These are phyloP conservation scores for Ceramica pisi DNA, from an alignment of 2,888 invertebrate species.

Conservation along the genomic window DNA sequence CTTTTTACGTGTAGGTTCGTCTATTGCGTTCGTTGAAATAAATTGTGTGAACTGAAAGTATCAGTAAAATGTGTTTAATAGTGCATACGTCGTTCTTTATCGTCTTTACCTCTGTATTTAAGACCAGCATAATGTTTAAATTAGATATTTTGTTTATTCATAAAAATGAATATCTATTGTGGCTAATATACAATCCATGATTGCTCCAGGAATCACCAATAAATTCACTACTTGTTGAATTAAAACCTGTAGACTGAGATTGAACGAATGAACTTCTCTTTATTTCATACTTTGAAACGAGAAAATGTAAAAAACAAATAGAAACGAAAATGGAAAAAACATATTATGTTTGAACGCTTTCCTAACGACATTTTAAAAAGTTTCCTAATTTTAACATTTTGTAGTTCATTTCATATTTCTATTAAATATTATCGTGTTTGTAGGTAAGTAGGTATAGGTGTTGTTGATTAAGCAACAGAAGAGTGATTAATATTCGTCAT, in stretches of 20 bases:
- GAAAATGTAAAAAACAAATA: conserved; percentile 8
- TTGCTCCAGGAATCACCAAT: conserved; percentile 38
- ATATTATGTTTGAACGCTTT: not conserved
- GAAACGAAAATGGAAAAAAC: not conserved
- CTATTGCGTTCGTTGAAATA: conserved; percentile 49
- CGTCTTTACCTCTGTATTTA: conserved; percentile 33
- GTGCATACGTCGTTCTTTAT: conserved; percentile 39
- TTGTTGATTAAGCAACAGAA: not conserved
- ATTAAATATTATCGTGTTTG: not conserved
- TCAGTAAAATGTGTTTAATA: conserved; percentile 46
- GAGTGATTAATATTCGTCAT: not conserved
- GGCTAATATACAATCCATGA: conserved; percentile 38
- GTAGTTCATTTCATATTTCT: not conserved
- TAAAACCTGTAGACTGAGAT: conserved; percentile 38
- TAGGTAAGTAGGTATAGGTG: not conserved
- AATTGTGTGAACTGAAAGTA: conserved; percentile 48
- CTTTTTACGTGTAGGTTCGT: conserved; percentile 49
- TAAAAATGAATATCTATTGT: conserved; percentile 46
- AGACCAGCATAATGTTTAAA: conserved; percentile 37
- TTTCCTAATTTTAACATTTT: not conserved
- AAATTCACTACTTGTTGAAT: conserved; percentile 43
- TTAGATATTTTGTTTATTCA: conserved; percentile 46
- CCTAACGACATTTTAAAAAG: not conserved
- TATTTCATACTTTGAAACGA: conserved; percentile 18
- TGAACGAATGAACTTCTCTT: conserved; percentile 39